A percentile compares a stretch with the other conserved stretches of the same genome.
Evolutionary conservation across 2,113 vertebrate genomes (phyloP).

Genomic region (Leucopternis melanops): DNA sequence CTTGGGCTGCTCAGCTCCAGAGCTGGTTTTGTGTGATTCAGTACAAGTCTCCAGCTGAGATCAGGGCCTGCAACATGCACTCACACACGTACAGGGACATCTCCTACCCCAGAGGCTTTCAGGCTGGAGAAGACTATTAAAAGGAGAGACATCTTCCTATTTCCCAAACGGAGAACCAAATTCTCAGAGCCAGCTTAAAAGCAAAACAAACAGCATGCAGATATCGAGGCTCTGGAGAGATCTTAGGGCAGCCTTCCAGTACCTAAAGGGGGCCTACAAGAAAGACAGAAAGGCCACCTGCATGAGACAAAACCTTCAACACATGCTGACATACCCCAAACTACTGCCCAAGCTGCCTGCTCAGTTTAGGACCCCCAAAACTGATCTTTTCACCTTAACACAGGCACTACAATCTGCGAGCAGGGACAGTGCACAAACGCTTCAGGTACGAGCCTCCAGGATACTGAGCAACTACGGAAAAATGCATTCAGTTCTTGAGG

Average conservation of each 20-base stretch:
- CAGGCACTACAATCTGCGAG: neutral
- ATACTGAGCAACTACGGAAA: neutral
- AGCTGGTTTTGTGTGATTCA: neutral
- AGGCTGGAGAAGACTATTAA: neutral
- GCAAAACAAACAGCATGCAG: neutral
- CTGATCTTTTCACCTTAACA: neutral
- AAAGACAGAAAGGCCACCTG: neutral
- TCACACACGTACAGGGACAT: accelerated
- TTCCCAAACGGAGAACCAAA: neutral
- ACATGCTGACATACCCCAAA: neutral
- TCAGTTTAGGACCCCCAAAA: neutral
- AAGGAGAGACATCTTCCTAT: neutral
- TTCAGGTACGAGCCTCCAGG: neutral
- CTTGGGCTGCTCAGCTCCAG: neutral
- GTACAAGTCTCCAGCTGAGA: neutral
- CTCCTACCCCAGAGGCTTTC: neutral
- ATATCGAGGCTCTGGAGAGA: neutral
- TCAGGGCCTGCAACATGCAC: neutral
- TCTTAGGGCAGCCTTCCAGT: too few relatives aligned
- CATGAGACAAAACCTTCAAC: neutral
- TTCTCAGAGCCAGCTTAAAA: neutral
- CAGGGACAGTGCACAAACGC: neutral
- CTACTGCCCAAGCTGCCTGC: neutral
- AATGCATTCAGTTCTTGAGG: neutral
- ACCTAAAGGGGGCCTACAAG: too few relatives aligned